Evolutionary conservation across 1,140 invertebrate species (phyloP).

Genomic region (Callitettix versicolor): DNA sequence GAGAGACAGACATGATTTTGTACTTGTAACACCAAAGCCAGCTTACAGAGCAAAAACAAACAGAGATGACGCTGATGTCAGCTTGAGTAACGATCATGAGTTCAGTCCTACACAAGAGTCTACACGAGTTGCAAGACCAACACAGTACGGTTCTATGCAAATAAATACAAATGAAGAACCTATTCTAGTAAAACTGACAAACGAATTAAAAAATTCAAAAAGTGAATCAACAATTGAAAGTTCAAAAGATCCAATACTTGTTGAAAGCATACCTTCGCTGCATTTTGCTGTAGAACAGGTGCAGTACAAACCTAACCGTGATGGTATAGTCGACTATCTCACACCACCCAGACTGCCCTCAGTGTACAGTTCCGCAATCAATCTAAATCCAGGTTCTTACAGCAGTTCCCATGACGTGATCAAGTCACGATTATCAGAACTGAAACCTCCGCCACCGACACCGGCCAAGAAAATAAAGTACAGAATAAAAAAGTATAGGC

Average conservation of each 20-base stretch:
- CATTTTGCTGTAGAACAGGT: slow-evolving; percentile 9
- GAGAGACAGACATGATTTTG: neutral
- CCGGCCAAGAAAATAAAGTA: neutral
- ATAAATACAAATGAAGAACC: neutral
- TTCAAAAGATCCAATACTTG: neutral
- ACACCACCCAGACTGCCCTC: slow-evolving; percentile 19
- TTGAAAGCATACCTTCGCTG: slow-evolving; percentile 18
- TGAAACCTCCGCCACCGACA: slow-evolving; percentile 3
- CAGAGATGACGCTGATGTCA: neutral
- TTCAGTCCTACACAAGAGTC: neutral
- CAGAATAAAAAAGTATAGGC: slow-evolving; percentile 3
- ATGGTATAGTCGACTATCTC: slow-evolving; percentile 16
- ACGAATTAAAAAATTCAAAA: no score
- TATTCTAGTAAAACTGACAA: neutral
- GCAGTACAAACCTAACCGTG: neutral
- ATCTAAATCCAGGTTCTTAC: neutral
- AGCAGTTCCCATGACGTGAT: neutral
- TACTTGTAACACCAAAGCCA: slow-evolving; percentile 11
- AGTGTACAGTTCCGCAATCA: slow-evolving; percentile 11
- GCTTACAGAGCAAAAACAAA: neutral
- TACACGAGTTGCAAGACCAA: neutral
- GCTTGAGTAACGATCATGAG: neutral
- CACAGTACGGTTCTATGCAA: neutral
- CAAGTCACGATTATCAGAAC: neutral
- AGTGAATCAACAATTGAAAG: neutral